These are phyloP conservation scores for Dicycla oo DNA, from an alignment of 2,888 invertebrate genomes.

Conservation along the genomic window DNA sequence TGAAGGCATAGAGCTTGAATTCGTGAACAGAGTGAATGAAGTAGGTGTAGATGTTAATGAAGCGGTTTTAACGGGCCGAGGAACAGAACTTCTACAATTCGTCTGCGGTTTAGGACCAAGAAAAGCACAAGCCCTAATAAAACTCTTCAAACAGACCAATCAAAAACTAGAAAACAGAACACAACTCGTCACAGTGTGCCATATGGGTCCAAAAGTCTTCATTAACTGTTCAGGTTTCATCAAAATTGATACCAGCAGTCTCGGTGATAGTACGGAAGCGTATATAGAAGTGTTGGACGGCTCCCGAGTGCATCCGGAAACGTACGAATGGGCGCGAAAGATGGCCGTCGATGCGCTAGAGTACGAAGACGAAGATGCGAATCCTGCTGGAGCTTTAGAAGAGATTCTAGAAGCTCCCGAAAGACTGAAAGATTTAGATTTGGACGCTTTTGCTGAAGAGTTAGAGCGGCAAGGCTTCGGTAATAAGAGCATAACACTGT, in stretches of 20 bases:
- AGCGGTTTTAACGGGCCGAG: constrained; percentile 96
- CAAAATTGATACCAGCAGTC: constrained; percentile 98
- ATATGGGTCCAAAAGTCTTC: constrained; percentile 99
- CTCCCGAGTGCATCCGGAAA: constrained; percentile 99
- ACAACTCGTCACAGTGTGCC: constrained; percentile 98
- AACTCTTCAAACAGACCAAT: constrained; percentile 97
- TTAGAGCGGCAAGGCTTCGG: constrained; percentile 97
- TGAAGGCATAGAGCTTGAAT: constrained; percentile 96
- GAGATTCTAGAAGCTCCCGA: constrained; percentile 99
- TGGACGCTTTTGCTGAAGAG: constrained; percentile 99
- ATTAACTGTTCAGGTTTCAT: constrained; percentile 99
- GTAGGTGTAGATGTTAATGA: constrained; percentile 99
- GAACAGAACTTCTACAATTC: constrained; percentile 97
- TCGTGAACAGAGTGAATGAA: constrained; percentile 98
- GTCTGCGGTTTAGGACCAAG: constrained; percentile 99
- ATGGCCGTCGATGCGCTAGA: constrained; percentile 99
- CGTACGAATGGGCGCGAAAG: constrained; percentile 99
- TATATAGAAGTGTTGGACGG: constrained; percentile 99
- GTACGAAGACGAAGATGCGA: constrained; percentile 98
- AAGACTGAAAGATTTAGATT: constrained; percentile 97
- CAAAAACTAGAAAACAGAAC: constrained; percentile 98
- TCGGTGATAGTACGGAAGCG: constrained; percentile 98
- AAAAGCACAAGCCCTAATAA: constrained; percentile 96
- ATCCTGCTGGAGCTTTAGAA: constrained; percentile 99
- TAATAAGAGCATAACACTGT: constrained; percentile 97